Percentiles rank a stretch among this genome's conserved stretches.
phyloP scores from a whole-genome alignment of 2,113 vertebrate genomes.

The Seriola aureovittata region DNA sequence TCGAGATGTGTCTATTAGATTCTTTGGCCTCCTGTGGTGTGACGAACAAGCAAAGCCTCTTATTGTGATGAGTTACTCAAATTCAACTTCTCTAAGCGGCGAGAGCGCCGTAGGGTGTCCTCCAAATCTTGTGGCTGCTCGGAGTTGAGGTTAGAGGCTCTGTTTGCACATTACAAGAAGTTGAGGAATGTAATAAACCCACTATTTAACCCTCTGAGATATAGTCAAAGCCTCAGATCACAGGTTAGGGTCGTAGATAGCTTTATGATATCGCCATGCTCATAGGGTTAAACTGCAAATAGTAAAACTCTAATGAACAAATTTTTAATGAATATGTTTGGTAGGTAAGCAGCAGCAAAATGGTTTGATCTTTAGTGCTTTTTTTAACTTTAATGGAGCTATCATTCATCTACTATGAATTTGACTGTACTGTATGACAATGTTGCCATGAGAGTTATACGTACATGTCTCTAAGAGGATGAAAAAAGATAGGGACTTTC shows the following conservation, averaged over 20 bases:
- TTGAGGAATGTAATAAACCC: constrained; percentile 83
- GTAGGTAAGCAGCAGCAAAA: constrained; percentile 93
- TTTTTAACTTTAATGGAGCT: constrained; percentile 66
- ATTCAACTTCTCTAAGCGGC: constrained; percentile 53
- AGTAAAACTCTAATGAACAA: constrained; percentile 88
- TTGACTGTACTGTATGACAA: constrained; percentile 85
- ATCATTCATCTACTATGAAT: constrained; percentile 80
- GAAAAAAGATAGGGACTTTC: constrained; percentile 83
- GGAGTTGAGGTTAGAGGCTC: constrained; percentile 62
- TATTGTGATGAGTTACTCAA: constrained; percentile 72
- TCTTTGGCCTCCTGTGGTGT: constrained; percentile 82
- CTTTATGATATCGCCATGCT: constrained; percentile 52
- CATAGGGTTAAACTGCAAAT: constrained; percentile 87
- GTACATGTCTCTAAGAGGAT: constrained; percentile 75
- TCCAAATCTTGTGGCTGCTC: constrained; percentile 60
- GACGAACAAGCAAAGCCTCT: constrained; percentile 74
- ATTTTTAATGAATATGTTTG: constrained; percentile 87
- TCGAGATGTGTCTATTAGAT: constrained; percentile 79
- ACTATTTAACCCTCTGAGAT: constrained; percentile 86
- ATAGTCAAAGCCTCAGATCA: constrained; percentile 21
- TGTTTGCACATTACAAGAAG: constrained; percentile 80
- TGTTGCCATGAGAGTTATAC: constrained; percentile 77
- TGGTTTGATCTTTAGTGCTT: constrained; percentile 83
- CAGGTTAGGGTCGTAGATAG: constrained; percentile 30
- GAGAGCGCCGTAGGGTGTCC: constrained; percentile 42